Conservation (phyloP, 2,113 vertebrate species). For the Vulpes ferrilata region DNA sequence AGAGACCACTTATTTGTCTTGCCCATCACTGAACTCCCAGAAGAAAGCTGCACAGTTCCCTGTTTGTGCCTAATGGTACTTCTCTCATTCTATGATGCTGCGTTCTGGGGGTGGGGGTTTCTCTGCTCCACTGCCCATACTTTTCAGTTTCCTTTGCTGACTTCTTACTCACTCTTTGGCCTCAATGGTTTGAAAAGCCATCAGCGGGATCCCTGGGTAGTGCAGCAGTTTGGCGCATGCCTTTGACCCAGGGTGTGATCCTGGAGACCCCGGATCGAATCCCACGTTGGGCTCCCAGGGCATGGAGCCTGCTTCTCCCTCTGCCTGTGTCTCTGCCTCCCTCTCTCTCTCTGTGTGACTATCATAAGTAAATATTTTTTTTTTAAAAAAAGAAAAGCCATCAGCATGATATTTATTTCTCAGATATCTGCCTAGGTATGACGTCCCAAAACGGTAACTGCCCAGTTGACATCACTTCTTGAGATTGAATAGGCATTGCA, state of each 20-base stretch:
- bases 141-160: neutral
- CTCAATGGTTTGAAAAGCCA: neutral
- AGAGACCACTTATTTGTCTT: neutral
- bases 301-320: too few species aligned
- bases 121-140: neutral
- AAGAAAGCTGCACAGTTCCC: too few species aligned
- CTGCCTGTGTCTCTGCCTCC: too few species aligned
- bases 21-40: neutral
- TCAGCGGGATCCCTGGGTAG: too few species aligned
- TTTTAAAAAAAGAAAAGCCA: neutral
- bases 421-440: accelerated
- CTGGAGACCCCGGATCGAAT: too few species aligned
- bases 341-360: too few species aligned
- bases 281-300: too few species aligned
- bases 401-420: neutral
- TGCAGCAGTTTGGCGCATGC: too few species aligned
- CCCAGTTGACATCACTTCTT: accelerated
- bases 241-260: too few species aligned
- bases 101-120: neutral
- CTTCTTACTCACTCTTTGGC: neutral
- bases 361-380: too few species aligned
- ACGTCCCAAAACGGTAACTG: neutral
- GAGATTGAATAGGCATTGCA: neutral
- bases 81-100: neutral
- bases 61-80: neutral